Base-by-base conservation (phyloP, 2,797 vertebrate species). In the Peromyscus attwateri region DNA sequence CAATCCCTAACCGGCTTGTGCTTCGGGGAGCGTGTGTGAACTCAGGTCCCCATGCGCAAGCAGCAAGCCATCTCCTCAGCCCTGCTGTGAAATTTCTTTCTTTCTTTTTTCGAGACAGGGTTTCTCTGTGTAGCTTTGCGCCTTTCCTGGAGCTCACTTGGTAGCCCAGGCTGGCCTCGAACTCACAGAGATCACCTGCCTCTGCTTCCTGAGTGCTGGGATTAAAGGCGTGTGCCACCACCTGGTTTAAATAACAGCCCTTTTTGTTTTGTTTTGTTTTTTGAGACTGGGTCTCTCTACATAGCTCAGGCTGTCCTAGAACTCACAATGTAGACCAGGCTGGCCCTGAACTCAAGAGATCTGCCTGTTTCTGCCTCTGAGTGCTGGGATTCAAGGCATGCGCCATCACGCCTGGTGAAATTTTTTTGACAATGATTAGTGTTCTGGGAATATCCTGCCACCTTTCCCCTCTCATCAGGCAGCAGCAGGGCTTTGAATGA, bases 71-170 rank as follows among this genome's bases (percentile, higher is more conserved):
- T n/a, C 84, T 87, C 66, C 14, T 40, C 14, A 29, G 68, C 1
- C 21, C 14, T 77, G 71, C 43, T 97, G 80, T 89, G 91, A 94
- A 94, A 94, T 79, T 84, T 49, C 89, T 76, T 13, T 57, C 17
- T 17, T 64, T 64, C 8, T 10, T 64, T 49, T 49, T 49, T 49
- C 1, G 46, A 49, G 10, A 49, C 46, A 49, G 9, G 46, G 46
- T 49, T 49, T 49, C 46, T 49, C 46, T 49, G 9, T 49, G 46
- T 49, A 49, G 46, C 46, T 1, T 1, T 49, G n/a, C n/a, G 46
- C 6, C 46, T 46, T 6, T 46, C 46, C 6, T 49, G 46, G 46
- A 49, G 1, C 46, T 49, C 46, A 49, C 46, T 49, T 1, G 1
- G 46, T 49, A 49, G 46, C 1, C 46, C 46, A 10, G 46, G 46